Evolutionary conservation across 2,113 vertebrate species (phyloP).

Genomic region (Zeus faber): DNA sequence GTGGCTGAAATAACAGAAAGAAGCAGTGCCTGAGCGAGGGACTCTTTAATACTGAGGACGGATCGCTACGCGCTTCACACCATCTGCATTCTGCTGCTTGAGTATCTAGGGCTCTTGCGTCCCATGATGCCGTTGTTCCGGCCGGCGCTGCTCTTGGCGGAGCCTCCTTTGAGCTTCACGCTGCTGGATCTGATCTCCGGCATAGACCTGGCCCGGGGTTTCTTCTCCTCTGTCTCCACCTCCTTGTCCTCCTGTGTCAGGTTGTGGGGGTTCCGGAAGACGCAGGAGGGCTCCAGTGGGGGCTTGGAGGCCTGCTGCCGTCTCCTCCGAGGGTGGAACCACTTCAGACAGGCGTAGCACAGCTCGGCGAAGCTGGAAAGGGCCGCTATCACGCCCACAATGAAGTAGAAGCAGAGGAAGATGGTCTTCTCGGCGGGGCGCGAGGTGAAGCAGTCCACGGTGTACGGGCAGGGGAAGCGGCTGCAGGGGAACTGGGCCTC

Average conservation of each 20-base stretch:
- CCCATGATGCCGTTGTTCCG: slow-evolving; percentile 24
- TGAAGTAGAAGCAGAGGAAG: slow-evolving; percentile 91
- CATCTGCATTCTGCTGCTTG: slow-evolving; percentile 10
- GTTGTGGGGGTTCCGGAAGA: slow-evolving; percentile 25
- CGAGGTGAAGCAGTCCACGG: slow-evolving; percentile 90
- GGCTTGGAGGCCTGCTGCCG: accelerated
- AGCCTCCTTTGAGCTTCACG: slow-evolving; percentile 15
- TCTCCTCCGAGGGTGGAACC: slow-evolving; percentile 32
- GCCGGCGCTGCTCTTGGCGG: slow-evolving; percentile 12
- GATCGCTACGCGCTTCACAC: no score
- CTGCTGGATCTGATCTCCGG: neutral
- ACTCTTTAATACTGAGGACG: no score
- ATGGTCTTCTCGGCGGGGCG: slow-evolving; percentile 89
- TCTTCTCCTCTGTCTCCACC: neutral
- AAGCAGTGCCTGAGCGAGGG: neutral
- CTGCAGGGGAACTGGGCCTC: slow-evolving; percentile 81
- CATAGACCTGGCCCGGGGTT: no score
- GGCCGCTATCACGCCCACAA: slow-evolving; percentile 80
- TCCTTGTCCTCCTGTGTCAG: neutral
- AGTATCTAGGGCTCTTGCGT: slow-evolving; percentile 11
- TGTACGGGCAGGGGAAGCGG: slow-evolving; percentile 84
- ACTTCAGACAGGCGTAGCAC: slow-evolving; percentile 76
- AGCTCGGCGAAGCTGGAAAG: slow-evolving; percentile 81
- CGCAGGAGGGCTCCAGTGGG: neutral
- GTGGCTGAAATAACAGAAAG: no score